These are phyloP conservation scores for Bos indicus DNA, from an alignment of 2,113 vertebrate genomes.

Conservation along the genomic window DNA sequence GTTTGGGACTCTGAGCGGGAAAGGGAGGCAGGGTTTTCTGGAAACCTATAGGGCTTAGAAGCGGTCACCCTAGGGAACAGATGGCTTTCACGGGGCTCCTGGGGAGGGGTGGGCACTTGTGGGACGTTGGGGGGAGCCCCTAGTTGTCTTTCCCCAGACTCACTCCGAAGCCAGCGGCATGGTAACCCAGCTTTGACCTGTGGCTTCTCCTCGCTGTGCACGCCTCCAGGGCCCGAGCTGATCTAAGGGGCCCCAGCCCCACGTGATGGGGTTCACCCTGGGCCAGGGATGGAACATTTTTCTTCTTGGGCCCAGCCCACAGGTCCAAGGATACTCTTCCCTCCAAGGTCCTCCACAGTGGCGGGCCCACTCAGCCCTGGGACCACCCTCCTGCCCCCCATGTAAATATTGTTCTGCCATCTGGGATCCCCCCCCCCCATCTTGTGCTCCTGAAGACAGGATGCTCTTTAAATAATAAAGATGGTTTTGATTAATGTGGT, in stretches of 20 bases:
- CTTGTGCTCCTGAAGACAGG: not conserved
- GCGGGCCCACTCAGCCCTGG: conserved; percentile 51
- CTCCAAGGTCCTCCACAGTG: conserved; percentile 42
- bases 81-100: not conserved
- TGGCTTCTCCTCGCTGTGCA: not conserved
- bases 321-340: not conserved
- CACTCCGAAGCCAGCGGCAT: conserved; percentile 73
- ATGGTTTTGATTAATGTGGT: conserved; percentile 68
- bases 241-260: not conserved
- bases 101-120: not conserved
- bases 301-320: conserved; percentile 31
- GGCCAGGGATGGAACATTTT: not conserved
- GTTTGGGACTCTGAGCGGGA: not conserved
- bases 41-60: not conserved
- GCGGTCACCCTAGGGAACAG: not conserved
- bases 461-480: conserved; percentile 73
- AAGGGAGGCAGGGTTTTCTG: not conserved
- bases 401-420: conserved; percentile 67
- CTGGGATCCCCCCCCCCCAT: not conserved
- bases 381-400: not conserved
- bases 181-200: conserved; percentile 68
- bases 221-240: not conserved
- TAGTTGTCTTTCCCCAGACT: conserved; percentile 52
- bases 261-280: not conserved
- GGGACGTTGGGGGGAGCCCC: not conserved